Percentiles rank a stretch among this genome's conserved stretches.
Evolutionary conservation across 53 echinoderm and acorn worm genomes (phyloP).

Genomic region (Apostichopus leukothele): DNA sequence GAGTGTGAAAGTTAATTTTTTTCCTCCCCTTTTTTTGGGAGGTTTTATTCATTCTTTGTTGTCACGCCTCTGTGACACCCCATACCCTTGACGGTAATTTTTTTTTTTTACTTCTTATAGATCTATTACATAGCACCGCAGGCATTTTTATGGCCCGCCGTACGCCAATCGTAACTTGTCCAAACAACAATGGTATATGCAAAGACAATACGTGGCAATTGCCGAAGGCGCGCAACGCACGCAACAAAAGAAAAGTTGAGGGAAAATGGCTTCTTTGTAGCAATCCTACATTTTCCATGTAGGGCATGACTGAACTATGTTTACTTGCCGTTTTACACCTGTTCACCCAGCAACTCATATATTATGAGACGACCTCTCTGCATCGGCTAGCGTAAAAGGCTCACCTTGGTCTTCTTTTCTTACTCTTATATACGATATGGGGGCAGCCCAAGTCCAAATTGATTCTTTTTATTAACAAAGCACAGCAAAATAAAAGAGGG

Average conservation of each 20-base stretch:
- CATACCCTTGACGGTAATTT: slow-evolving; percentile 47
- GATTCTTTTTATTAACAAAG: too few relatives aligned
- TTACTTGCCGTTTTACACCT: slow-evolving; percentile 43
- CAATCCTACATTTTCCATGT: neutral
- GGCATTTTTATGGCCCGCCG: slow-evolving; percentile 14
- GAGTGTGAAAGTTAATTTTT: neutral
- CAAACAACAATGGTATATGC: slow-evolving; percentile 20
- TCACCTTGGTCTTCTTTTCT: slow-evolving; percentile 15
- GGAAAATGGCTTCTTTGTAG: slow-evolving; percentile 44
- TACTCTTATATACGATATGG: too few relatives aligned
- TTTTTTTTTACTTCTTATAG: neutral
- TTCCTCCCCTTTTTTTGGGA: neutral
- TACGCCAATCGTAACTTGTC: slow-evolving; percentile 18
- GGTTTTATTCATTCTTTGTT: slow-evolving; percentile 23
- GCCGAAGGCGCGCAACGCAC: slow-evolving; percentile 30
- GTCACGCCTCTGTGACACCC: slow-evolving; percentile 40
- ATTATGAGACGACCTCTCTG: slow-evolving; percentile 1
- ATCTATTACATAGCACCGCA: slow-evolving; percentile 36
- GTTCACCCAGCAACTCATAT: neutral
- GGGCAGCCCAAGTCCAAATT: too few relatives aligned
- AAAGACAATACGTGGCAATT: slow-evolving; percentile 37
- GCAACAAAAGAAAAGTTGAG: slow-evolving; percentile 12
- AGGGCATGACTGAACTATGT: slow-evolving; percentile 9
- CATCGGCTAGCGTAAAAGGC: too few relatives aligned
- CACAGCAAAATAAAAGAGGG: too few relatives aligned